Conservation (phyloP, 2,888 invertebrate genomes). For the Adela reaumurella region DNA sequence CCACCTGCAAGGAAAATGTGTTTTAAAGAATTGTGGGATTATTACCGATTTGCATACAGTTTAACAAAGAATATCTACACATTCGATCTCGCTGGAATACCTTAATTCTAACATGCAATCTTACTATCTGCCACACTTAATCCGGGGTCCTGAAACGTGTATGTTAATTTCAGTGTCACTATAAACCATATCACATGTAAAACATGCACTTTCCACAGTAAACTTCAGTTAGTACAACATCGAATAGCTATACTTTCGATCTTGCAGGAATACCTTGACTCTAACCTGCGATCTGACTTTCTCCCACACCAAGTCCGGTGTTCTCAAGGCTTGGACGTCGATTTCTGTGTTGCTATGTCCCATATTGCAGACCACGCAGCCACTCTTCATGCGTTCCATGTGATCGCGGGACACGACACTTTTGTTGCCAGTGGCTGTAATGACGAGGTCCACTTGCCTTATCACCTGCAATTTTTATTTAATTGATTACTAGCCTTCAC, state of each 20-base stretch:
- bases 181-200: slow-evolving; percentile 96
- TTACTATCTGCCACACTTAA: slow-evolving; percentile 96
- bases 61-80: no score
- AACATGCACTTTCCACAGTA: slow-evolving; percentile 95
- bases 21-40: no score
- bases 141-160: slow-evolving; percentile 91
- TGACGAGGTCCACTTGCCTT: slow-evolving; percentile 89
- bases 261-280: no score
- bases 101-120: no score
- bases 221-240: no score
- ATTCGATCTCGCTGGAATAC: no score
- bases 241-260: no score
- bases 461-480: slow-evolving; percentile 89
- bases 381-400: slow-evolving; percentile 96
- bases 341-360: slow-evolving; percentile 96
- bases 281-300: slow-evolving; percentile 90
- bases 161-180: slow-evolving; percentile 96
- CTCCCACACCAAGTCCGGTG: slow-evolving; percentile 95
- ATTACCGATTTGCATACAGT: slow-evolving; percentile 68
- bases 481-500: slow-evolving; percentile 64
- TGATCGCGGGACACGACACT: slow-evolving; percentile 93
- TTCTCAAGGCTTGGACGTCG: slow-evolving; percentile 88
- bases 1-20: slow-evolving; percentile 57
- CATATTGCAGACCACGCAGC: slow-evolving; percentile 95
- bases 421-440: slow-evolving; percentile 97